Conservation (phyloP, 1,140 invertebrate genomes). For the Wasmannia auropunctata region DNA sequence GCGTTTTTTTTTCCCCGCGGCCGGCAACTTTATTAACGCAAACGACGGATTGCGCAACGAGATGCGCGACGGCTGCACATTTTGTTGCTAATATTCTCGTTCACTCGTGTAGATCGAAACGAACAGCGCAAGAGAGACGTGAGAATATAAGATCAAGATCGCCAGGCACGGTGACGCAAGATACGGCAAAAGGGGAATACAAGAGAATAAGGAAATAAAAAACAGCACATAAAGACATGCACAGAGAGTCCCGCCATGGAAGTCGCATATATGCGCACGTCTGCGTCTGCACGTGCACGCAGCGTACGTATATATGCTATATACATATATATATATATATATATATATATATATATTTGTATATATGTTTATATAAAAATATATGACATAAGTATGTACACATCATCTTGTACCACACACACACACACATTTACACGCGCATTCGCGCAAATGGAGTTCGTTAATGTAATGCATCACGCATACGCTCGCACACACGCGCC, state of each 20-base stretch:
- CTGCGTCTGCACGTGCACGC: slow-evolving; percentile 44
- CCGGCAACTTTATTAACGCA: slow-evolving; percentile 45
- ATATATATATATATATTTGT: slow-evolving; percentile 50
- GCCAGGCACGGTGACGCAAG: slow-evolving; percentile 78
- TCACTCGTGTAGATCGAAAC: slow-evolving; percentile 69
- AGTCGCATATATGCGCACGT: slow-evolving; percentile 55
- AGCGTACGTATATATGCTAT: slow-evolving; percentile 63
- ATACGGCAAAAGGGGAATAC: slow-evolving; percentile 74
- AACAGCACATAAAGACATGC: slow-evolving; percentile 79
- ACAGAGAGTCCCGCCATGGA: slow-evolving; percentile 78
- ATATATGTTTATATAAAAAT: slow-evolving; percentile 39
- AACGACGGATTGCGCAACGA: slow-evolving; percentile 57
- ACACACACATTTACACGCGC: slow-evolving; percentile 54
- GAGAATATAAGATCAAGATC: slow-evolving; percentile 80
- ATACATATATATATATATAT: slow-evolving; percentile 34
- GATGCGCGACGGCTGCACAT: slow-evolving; percentile 32
- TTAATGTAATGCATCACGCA: slow-evolving; percentile 28
- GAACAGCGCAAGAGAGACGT: slow-evolving; percentile 79
- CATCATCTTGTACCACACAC: slow-evolving; percentile 55
- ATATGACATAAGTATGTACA: slow-evolving; percentile 68
- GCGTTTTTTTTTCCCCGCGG: slow-evolving; percentile 36
- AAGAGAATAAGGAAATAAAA: slow-evolving; percentile 63
- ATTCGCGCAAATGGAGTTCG: slow-evolving; percentile 42
- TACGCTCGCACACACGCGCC: slow-evolving; percentile 10
- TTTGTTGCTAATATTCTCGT: slow-evolving; percentile 68